Conservation (phyloP, 2,888 invertebrate genomes). For the Tuta absoluta region DNA sequence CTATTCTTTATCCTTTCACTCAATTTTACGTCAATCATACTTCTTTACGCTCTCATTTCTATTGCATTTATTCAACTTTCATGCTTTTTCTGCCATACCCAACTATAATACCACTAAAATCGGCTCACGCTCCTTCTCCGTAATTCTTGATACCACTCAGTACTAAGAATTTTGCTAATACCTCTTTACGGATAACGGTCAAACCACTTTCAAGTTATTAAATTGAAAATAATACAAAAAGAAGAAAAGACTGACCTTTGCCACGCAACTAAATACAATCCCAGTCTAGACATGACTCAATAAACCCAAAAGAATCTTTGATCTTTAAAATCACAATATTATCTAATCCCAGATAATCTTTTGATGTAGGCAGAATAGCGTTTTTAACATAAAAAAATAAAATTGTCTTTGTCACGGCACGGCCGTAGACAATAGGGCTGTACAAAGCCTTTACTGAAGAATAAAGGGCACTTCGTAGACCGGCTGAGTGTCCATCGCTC, state of each 20-base stretch:
- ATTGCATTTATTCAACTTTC: too few species aligned
- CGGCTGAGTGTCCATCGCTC: not conserved
- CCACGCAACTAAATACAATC: not conserved
- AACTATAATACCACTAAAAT: too few species aligned
- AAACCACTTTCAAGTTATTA: too few species aligned
- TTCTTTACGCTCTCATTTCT: too few species aligned
- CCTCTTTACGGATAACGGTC: too few species aligned
- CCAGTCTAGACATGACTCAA: constrained; percentile 1
- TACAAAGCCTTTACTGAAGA: not conserved
- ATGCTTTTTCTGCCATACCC: too few species aligned
- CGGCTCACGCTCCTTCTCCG: too few species aligned
- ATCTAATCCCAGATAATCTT: constrained; percentile 1
- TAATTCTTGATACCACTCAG: too few species aligned
- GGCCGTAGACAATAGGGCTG: not conserved
- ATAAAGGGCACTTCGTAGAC: not conserved
- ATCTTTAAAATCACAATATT: constrained; percentile 1
- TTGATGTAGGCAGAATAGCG: not conserved
- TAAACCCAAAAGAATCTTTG: not conserved
- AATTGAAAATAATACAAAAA: not conserved
- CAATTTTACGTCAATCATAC: too few species aligned
- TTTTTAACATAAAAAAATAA: not conserved
- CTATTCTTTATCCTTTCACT: too few species aligned
- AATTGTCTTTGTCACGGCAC: constrained; percentile 2
- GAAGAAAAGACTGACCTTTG: not conserved
- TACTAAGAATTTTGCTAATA: too few species aligned